A percentile compares a stretch with the other conserved stretches of the same genome.
Evolutionary conservation across 2,888 invertebrate genomes (phyloP).

Genomic region (Lithophane ornitopus): DNA sequence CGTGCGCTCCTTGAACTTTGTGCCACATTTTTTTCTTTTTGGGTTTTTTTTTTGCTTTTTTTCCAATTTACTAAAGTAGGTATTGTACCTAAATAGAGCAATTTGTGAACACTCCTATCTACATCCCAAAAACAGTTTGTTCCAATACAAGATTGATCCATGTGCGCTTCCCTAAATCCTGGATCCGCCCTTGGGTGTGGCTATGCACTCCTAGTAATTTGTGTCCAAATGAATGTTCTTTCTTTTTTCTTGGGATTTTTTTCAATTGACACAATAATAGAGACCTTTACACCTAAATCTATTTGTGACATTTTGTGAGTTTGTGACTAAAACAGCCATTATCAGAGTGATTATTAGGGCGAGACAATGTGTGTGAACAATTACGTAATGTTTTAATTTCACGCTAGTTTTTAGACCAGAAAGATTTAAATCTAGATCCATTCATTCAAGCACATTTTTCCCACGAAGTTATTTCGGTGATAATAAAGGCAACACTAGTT

Average conservation of each 20-base stretch:
- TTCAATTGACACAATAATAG: no score
- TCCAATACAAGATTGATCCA: no score
- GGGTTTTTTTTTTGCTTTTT: no score
- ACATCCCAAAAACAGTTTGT: no score
- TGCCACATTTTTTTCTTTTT: no score
- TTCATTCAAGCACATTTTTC: constrained; percentile 58
- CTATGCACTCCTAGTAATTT: constrained; percentile 34
- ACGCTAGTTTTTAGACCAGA: constrained; percentile 62
- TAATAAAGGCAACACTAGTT: constrained; percentile 42
- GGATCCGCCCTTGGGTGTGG: not conserved
- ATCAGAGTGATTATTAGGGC: constrained; percentile 53
- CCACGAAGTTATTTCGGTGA: constrained; percentile 51
- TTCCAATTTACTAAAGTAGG: no score
- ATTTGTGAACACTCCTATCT: no score
- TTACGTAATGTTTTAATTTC: constrained; percentile 55
- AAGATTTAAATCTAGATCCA: constrained; percentile 63
- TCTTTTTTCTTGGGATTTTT: no score
- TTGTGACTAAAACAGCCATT: constrained; percentile 25
- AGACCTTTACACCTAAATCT: not conserved
- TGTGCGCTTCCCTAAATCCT: no score
- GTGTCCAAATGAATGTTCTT: no score
- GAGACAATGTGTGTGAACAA: constrained; percentile 52
- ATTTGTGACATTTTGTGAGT: not conserved
- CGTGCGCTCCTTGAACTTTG: constrained; percentile 4
- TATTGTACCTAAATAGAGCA: no score